Base-by-base conservation (phyloP, 92 coral and sea anemone genomes). In the Epizoanthus stellaris region DNA sequence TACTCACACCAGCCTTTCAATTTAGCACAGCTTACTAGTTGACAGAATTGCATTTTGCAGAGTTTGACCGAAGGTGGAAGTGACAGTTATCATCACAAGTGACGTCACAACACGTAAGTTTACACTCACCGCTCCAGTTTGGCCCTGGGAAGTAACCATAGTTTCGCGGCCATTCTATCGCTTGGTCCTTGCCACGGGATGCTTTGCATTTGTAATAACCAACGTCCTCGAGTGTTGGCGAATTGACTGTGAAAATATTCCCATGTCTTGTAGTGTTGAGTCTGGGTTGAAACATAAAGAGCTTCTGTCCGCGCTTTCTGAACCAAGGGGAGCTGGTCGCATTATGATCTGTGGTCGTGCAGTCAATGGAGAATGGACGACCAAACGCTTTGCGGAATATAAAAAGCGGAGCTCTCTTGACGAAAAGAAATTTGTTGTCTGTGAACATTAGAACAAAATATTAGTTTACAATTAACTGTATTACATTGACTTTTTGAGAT, bases 311-410 rank as follows among this genome's bases (percentile, higher is more conserved):
- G 0, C 39, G 19, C n/a, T 56, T 54, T 54, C n/a, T 21, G 30
- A 54, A 75, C 80, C 80, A 75, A 17, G 57, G 80, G 20, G 80
- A 75, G 3, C 45, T 56, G 16, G 80, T 75, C 3, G 66, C 80
- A 3, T 20, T 53, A n/a, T 62, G 47, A 21, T 75, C 80, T 56
- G 80, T 75, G 6, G 80, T 75, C 3, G 39, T 54, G 20, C 80
- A 75, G 65, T 75, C 80, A 13, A 75, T 11, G 3, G 80, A 54
- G 65, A 75, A 8, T 42, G 80, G 66, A 11, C 65, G 57, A 9
- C 65, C 80, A 23, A 75, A 54, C 1, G 80, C 43, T 54, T 25
- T 54, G 11, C 80, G 80, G 59, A 75, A 56, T 23, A 75, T 75
- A 13, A 75, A 9, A 5, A 75, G 10, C 3, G 80, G 80, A 17